These are phyloP conservation scores for Thomomys bottae DNA, from an alignment of 2,113 vertebrate genomes.

Conservation along the genomic window DNA sequence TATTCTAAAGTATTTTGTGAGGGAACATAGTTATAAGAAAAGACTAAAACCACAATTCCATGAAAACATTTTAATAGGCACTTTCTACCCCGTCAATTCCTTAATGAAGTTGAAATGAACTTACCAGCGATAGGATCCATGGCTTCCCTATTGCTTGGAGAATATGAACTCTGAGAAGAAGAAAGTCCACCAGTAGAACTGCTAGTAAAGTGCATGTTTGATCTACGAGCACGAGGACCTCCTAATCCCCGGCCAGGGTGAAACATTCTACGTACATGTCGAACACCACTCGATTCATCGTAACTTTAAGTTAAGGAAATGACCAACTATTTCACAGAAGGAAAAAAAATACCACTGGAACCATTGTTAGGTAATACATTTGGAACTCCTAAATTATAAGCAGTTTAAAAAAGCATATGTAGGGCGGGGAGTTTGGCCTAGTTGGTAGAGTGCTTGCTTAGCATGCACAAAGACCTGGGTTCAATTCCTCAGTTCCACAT, in stretches of 20 bases:
- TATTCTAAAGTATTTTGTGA: neutral
- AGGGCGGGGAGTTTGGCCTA: too few relatives aligned
- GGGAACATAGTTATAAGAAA: neutral
- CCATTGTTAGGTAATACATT: neutral
- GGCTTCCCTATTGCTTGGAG: slow-evolving; percentile 99
- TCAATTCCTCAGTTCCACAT: too few relatives aligned
- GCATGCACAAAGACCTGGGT: too few relatives aligned
- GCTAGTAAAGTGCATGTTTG: slow-evolving; percentile 99
- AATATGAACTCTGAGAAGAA: slow-evolving; percentile 98
- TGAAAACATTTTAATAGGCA: neutral
- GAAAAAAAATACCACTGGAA: neutral
- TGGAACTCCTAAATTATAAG: neutral
- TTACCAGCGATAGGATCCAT: slow-evolving; percentile 99
- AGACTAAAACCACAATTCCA: neutral
- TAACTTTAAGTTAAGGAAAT: slow-evolving; percentile 90
- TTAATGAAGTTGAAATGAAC: slow-evolving; percentile 55
- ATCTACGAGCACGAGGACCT: slow-evolving; percentile 96
- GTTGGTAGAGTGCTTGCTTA: too few relatives aligned
- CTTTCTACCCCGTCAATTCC: neutral
- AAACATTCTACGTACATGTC: slow-evolving; percentile 99
- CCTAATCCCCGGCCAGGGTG: slow-evolving; percentile 97
- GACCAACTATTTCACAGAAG: neutral
- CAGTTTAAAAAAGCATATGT: slow-evolving; percentile 43
- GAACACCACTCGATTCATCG: slow-evolving; percentile 98
- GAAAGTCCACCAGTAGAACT: slow-evolving; percentile 96